Evolutionary conservation across 2,797 vertebrate genomes (phyloP).

Genomic region (Eulemur mongoz): DNA sequence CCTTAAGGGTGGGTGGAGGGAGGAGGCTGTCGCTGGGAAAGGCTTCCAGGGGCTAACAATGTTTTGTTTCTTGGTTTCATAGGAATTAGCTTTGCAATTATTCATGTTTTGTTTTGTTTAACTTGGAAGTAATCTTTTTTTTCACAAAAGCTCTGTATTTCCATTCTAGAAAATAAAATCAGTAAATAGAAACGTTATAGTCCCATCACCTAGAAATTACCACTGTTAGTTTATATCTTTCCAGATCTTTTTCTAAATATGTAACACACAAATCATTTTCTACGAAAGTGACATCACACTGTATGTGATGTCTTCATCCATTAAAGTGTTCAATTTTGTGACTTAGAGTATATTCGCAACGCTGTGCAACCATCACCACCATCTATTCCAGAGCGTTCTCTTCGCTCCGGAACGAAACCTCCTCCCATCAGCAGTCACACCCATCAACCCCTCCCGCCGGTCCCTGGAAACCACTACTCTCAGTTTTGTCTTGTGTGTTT

Average conservation of each 20-base stretch:
- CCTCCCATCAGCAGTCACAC: fast-evolving
- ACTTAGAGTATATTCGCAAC: no score
- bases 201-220: not conserved
- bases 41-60: fast-evolving
- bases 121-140: not conserved
- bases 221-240: not conserved
- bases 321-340: fast-evolving
- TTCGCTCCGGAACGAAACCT: not conserved
- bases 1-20: not conserved
- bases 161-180: not conserved
- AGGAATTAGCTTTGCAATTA: not conserved
- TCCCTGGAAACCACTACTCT: no score
- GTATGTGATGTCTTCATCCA: not conserved
- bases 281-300: not conserved
- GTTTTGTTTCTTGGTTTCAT: not conserved
- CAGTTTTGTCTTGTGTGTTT: not conserved
- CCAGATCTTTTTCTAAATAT: not conserved
- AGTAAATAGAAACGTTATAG: not conserved
- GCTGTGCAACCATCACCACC: not conserved
- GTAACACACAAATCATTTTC: not conserved
- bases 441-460: fast-evolving
- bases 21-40: not conserved
- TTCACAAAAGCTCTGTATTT: not conserved
- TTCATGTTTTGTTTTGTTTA: not conserved
- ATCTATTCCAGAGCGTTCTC: not conserved